Evolutionary conservation across 2,113 vertebrate species (phyloP), one percentile per base, ranked within the genome.

Genomic region (Atractosteus spatula): DNA sequence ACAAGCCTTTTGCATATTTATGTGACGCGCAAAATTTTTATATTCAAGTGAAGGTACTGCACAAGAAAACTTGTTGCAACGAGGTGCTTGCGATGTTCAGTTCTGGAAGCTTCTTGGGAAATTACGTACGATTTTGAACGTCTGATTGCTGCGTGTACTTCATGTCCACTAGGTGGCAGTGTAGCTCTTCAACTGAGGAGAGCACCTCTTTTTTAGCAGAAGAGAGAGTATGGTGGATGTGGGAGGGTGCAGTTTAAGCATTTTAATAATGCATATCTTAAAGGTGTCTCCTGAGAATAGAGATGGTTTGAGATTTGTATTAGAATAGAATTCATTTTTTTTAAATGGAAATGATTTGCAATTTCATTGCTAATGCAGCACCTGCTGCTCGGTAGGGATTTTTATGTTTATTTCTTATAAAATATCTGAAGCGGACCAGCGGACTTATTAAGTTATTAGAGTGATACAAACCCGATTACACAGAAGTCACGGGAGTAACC

Each of bases 111-210:
- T 29, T 29, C 29, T 29, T 29, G 29, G 29, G 29, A 29, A 29
- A 29, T 29, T 29, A 29, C 29, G 29, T 29, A 29, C 29, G 29
- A 29, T 29, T 29, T 2, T 41, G 16, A 3, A 11, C 10, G 8
- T 43, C 44, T 43, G 55, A 64, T 11, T 65, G 17, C 45, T 2
- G 42, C 69, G 41, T 67, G 75, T 41, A 70, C 68, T 41, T 44
- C 14, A 55, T 12, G 16, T 57, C 89, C 89, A 87, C 86, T 82
- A 89, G 89, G 77, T 86, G 89, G 87, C 89, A 90, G 80, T 61
- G 74, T 81, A 12, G 44, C 57, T 76, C 77, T 78, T 74, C 42
- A 3, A 41, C 76, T 47, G 3, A 3, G 56, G 14, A 12, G n/a
- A 42, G 62, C 62, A 7, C 29, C 13, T 42, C 4, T 42, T 41